Conservation (phyloP, 2,888 invertebrate species). For the Priocnemis perturbator region DNA sequence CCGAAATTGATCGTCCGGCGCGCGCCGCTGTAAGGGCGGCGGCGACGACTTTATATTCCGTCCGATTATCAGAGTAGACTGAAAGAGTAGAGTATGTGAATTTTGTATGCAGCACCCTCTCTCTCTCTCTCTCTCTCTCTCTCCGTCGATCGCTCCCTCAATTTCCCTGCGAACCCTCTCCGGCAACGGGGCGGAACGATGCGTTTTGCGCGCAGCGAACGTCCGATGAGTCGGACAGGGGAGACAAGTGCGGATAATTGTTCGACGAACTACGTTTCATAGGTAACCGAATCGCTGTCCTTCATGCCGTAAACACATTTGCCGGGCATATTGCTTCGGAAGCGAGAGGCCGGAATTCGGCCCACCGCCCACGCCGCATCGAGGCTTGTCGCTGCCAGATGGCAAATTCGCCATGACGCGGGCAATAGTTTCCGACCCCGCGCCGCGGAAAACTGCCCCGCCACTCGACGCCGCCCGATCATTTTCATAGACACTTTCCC, state of each 20-base stretch:
- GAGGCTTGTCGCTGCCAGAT: conserved; percentile 39
- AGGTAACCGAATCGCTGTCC: conserved; percentile 57
- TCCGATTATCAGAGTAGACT: too few relatives aligned
- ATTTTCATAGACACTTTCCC: too few relatives aligned
- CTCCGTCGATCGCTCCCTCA: not conserved
- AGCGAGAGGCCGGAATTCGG: conserved; percentile 28
- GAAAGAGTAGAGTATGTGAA: too few relatives aligned
- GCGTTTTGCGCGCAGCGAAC: not conserved
- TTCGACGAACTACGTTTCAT: conserved; percentile 52
- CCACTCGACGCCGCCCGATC: too few relatives aligned
- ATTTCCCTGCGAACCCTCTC: too few relatives aligned
- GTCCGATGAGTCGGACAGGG: conserved; percentile 26
- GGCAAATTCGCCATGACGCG: conserved; percentile 36
- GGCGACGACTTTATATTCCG: too few relatives aligned
- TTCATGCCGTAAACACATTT: conserved; percentile 56
- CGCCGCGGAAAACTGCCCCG: too few relatives aligned
- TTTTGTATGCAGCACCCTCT: conserved; percentile 41
- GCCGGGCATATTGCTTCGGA: conserved; percentile 42
- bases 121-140: too few relatives aligned
- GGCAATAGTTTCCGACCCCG: conserved; percentile 16
- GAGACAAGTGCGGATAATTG: conserved; percentile 52
- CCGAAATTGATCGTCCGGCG: too few relatives aligned
- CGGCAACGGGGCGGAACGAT: not conserved
- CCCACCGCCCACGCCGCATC: conserved; percentile 12
- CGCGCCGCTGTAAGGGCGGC: too few relatives aligned